These are phyloP conservation scores for Harpalus rubripes DNA, from an alignment of 2,888 invertebrate genomes.

Conservation along the genomic window DNA sequence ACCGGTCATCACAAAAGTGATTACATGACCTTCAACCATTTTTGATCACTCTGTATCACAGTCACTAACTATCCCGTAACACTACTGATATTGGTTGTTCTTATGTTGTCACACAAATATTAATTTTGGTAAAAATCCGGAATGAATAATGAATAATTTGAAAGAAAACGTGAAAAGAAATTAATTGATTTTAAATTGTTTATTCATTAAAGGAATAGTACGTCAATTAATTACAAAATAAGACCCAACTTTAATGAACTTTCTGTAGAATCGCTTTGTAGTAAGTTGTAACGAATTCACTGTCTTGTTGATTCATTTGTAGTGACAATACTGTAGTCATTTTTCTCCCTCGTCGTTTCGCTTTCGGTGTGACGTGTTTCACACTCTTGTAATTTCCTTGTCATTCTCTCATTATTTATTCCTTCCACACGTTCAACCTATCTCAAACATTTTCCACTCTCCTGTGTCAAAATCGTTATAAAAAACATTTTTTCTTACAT, in stretches of 20 bases:
- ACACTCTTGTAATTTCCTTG: slow-evolving; percentile 52
- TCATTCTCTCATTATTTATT: slow-evolving; percentile 51
- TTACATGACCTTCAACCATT: no score
- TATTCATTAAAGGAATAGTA: no score
- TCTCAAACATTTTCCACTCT: slow-evolving; percentile 27
- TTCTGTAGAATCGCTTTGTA: neutral
- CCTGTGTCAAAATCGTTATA: slow-evolving; percentile 36
- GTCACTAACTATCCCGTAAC: no score
- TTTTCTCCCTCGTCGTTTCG: slow-evolving; percentile 42
- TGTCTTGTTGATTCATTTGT: neutral
- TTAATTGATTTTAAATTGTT: no score
- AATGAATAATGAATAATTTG: no score
- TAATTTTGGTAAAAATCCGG: no score
- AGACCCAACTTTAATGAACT: neutral
- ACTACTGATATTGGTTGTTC: no score
- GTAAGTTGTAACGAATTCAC: neutral
- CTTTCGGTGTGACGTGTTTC: slow-evolving; percentile 32
- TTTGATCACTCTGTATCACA: no score
- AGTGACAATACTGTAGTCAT: neutral
- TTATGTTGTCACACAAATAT: no score
- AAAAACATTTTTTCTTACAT: slow-evolving; percentile 34
- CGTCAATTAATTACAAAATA: no score
- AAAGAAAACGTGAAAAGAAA: no score
- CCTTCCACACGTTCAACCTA: slow-evolving; percentile 42
- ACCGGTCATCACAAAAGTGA: no score